phyloP scores from a whole-genome alignment of 2,888 invertebrate genomes.

The Laspeyria flexula region DNA sequence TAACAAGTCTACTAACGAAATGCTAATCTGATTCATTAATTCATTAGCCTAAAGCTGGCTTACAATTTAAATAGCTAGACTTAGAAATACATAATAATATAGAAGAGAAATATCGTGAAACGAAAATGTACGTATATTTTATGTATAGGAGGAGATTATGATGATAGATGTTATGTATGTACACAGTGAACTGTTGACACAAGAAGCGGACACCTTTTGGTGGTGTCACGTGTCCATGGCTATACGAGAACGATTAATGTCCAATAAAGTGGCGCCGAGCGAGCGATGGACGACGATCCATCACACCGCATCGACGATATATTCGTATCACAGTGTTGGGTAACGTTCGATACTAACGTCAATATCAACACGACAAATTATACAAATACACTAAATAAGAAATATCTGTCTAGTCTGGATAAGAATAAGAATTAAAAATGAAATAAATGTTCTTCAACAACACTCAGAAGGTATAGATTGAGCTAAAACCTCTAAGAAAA shows the following conservation, averaged over 20 bases:
- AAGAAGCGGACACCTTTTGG: constrained; percentile 19
- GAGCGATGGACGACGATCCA: constrained; percentile 41
- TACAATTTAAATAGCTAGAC: not conserved
- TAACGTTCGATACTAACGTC: constrained; percentile 18
- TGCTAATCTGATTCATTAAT: not conserved
- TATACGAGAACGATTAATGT: constrained; percentile 41
- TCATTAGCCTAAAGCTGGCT: not conserved
- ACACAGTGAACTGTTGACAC: constrained; percentile 9
- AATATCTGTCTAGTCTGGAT: no score
- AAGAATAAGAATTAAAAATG: no score
- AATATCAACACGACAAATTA: no score
- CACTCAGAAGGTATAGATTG: no score
- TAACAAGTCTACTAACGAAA: not conserved
- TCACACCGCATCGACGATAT: constrained; percentile 29
- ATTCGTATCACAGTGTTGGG: constrained; percentile 19
- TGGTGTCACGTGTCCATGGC: constrained; percentile 41
- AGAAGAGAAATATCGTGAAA: not conserved
- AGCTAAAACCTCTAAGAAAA: no score
- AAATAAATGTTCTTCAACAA: no score
- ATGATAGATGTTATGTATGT: constrained; percentile 13
- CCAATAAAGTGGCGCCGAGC: constrained; percentile 41
- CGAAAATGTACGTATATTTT: no score
- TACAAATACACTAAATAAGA: no score
- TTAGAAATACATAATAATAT: not conserved
- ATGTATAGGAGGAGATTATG: constrained; percentile 3